Evolutionary conservation across 2,888 invertebrate genomes (phyloP).

Genomic region (Caenorhabditis sp.): DNA sequence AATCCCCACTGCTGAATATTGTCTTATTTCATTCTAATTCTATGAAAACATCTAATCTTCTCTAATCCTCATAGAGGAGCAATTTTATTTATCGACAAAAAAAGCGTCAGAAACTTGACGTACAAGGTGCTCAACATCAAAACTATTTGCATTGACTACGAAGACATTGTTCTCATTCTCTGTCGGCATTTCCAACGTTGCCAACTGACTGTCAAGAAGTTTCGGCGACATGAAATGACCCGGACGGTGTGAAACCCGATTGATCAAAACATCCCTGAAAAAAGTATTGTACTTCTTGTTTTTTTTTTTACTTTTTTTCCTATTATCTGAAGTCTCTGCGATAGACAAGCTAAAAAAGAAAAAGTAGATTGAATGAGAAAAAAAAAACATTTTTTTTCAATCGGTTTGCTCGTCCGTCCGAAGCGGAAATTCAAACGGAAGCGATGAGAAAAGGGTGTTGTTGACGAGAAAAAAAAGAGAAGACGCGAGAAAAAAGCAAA

Average conservation of each 20-base stretch:
- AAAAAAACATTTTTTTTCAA: neutral
- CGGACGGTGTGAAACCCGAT: slow-evolving; percentile 14
- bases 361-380: neutral
- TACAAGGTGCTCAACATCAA: neutral
- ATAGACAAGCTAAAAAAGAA: neutral
- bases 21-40: neutral
- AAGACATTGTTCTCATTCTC: slow-evolving; percentile 16
- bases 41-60: neutral
- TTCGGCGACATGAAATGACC: slow-evolving; percentile 32
- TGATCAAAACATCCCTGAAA: slow-evolving; percentile 31
- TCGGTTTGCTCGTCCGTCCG: neutral
- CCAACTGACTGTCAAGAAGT: slow-evolving; percentile 26
- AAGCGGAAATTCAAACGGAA: slow-evolving; percentile 15
- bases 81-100: neutral
- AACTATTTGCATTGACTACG: slow-evolving; percentile 7
- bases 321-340: too few relatives aligned
- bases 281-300: neutral
- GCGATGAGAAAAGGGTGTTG: slow-evolving; percentile 8
- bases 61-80: neutral
- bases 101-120: neutral
- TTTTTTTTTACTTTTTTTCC: too few relatives aligned
- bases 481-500: neutral
- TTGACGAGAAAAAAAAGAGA: neutral
- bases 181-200: slow-evolving; percentile 25
- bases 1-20: too few relatives aligned